These are phyloP conservation scores for Trinectes maculatus DNA, from an alignment of 2,113 vertebrate species.

Conservation along the genomic window DNA sequence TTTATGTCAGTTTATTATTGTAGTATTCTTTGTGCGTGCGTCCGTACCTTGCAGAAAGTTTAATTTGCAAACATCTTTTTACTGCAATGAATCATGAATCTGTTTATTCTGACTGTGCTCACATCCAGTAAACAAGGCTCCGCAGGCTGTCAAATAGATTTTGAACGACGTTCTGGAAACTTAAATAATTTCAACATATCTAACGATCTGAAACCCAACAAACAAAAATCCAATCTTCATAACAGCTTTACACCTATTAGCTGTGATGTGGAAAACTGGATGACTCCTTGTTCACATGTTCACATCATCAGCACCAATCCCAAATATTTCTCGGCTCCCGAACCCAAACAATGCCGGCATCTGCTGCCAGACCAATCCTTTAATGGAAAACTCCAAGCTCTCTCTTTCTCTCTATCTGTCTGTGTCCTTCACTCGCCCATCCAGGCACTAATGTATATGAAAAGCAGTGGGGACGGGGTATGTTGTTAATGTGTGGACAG, in stretches of 20 bases:
- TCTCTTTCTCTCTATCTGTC: slow-evolving; percentile 10
- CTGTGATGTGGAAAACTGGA: slow-evolving; percentile 45
- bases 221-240: slow-evolving; percentile 40
- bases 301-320: slow-evolving; percentile 49
- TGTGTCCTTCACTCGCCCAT: slow-evolving; percentile 55
- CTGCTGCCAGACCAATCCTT: slow-evolving; percentile 45
- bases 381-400: slow-evolving; percentile 50
- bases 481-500: slow-evolving; percentile 70
- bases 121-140: background rate
- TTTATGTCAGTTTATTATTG: no score
- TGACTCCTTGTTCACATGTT: slow-evolving; percentile 36
- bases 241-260: slow-evolving; percentile 41
- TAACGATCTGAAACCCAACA: background rate
- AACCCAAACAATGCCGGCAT: slow-evolving; percentile 70
- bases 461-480: slow-evolving; percentile 54
- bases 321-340: slow-evolving; percentile 65
- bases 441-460: slow-evolving; percentile 75
- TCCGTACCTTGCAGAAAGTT: no score
- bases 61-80: background rate
- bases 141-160: background rate
- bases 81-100: background rate
- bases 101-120: no score
- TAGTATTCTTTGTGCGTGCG: no score
- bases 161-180: background rate
- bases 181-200: slow-evolving; percentile 1